phyloP scores from a whole-genome alignment of 2,888 invertebrate species.

The Ceratothoa steindachneri region DNA sequence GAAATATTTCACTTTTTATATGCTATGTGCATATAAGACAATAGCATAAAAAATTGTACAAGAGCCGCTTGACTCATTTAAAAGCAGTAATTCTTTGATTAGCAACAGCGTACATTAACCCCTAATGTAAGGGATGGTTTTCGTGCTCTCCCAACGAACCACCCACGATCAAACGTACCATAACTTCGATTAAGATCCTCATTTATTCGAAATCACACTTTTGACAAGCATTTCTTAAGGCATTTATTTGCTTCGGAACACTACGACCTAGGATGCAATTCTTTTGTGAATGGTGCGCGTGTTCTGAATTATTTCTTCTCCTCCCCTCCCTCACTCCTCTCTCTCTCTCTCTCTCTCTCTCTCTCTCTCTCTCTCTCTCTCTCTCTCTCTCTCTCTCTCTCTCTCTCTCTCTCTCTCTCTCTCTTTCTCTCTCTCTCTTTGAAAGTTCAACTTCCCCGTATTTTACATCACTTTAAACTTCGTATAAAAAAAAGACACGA shows the following conservation, averaged over 20 bases:
- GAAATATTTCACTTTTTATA: no score
- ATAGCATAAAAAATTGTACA: no score
- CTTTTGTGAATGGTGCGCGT: neutral
- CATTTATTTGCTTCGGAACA: neutral
- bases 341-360: constrained; percentile 16
- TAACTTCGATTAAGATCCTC: neutral
- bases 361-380: constrained; percentile 16
- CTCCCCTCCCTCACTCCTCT: neutral
- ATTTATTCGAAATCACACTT: neutral
- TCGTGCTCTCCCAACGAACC: neutral
- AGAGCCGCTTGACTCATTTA: neutral
- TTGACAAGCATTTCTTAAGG: neutral
- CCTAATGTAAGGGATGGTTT: neutral
- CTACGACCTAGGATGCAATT: neutral
- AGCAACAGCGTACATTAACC: neutral
- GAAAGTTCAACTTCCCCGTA: no score
- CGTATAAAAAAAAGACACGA: no score
- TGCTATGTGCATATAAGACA: no score
- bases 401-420: constrained; percentile 18
- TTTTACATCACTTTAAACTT: no score
- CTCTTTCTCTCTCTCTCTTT: no score
- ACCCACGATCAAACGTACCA: neutral
- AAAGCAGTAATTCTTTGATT: neutral
- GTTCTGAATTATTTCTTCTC: neutral
- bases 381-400: constrained; percentile 14